These are phyloP conservation scores for Polydesmus complanatus DNA, from an alignment of 2,888 invertebrate genomes.

Conservation along the genomic window DNA sequence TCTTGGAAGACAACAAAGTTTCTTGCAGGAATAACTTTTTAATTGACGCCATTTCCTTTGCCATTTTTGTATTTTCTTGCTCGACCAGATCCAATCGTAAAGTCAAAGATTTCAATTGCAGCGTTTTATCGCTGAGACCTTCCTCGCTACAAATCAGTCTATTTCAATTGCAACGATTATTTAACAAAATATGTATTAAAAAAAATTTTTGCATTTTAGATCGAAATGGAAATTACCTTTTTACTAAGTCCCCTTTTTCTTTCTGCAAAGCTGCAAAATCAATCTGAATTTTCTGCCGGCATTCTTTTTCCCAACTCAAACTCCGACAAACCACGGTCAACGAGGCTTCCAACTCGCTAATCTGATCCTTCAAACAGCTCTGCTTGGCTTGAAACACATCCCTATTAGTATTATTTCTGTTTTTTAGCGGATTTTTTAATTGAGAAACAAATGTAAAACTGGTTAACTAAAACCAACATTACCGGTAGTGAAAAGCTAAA, in stretches of 20 bases:
- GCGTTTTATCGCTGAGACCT: constrained; percentile 6
- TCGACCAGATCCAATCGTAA: constrained; percentile 8
- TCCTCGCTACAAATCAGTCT: constrained; percentile 9
- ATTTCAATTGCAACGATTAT: no score
- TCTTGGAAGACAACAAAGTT: constrained; percentile 3
- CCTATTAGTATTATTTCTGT: no score
- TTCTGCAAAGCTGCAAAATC: constrained; percentile 14
- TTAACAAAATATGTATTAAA: no score
- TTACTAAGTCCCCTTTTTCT: constrained; percentile 13
- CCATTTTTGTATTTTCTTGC: constrained; percentile 6
- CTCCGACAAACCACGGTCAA: constrained; percentile 3
- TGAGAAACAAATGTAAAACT: no score
- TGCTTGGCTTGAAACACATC: constrained; percentile 14
- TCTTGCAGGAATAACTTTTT: constrained; percentile 10
- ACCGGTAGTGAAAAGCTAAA: no score
- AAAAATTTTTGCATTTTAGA: no score
- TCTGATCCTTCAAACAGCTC: constrained; percentile 9
- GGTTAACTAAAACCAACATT: no score
- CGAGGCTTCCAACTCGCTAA: constrained; percentile 7
- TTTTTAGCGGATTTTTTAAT: no score
- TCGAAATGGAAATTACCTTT: no score
- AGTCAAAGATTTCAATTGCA: constrained; percentile 9
- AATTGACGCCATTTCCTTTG: constrained; percentile 9
- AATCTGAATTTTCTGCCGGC: constrained; percentile 12
- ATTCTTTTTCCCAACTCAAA: constrained; percentile 14